Conservation (phyloP, 2,888 invertebrate genomes). For the Rhagonycha fulva region DNA sequence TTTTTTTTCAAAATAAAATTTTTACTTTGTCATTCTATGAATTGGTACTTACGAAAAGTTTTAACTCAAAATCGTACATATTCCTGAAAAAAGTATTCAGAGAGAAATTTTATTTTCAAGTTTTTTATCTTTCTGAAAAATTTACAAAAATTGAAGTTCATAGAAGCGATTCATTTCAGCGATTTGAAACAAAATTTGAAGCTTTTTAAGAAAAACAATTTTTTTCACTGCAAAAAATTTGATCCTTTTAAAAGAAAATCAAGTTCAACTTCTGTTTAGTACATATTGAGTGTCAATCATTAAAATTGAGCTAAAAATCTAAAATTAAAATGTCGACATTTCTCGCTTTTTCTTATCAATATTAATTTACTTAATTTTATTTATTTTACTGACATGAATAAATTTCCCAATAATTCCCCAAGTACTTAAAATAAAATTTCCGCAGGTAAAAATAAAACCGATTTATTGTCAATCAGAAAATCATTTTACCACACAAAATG, state of each 20-base stretch:
- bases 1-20: too few species aligned
- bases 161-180: neutral
- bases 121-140: neutral
- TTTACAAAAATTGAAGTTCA: neutral
- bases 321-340: neutral
- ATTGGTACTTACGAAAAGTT: too few species aligned
- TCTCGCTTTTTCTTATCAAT: neutral
- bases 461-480: neutral
- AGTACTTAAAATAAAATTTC: neutral
- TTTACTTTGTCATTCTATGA: too few species aligned
- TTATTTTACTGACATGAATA: neutral
- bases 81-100: too few species aligned
- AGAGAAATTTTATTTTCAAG: too few species aligned
- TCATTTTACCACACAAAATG: neutral
- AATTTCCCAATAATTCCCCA: too few species aligned
- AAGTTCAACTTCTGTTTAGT: neutral
- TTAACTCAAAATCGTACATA: too few species aligned
- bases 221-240: neutral
- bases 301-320: neutral
- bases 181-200: neutral
- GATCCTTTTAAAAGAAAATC: neutral
- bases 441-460: neutral
- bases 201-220: neutral
- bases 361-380: neutral
- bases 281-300: neutral